These are phyloP conservation scores for Microchirus variegatus DNA, from an alignment of 2,797 vertebrate genomes.

Conservation along the genomic window DNA sequence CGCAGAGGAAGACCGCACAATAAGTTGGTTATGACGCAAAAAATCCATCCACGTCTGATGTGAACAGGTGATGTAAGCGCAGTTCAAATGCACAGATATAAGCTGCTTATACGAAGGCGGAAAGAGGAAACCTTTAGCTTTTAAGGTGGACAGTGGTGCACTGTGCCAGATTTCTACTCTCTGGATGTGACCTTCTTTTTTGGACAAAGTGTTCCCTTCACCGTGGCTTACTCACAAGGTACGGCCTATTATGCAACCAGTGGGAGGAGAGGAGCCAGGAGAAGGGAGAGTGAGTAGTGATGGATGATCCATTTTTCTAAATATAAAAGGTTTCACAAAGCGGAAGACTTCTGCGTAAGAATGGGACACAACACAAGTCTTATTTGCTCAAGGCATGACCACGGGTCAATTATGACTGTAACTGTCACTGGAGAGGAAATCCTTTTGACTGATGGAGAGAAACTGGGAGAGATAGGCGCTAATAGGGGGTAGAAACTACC, in stretches of 20 bases:
- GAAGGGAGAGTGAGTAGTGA: conserved; percentile 44
- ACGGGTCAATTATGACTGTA: conserved; percentile 60
- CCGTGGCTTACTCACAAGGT: conserved; percentile 77
- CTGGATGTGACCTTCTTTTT: conserved; percentile 65
- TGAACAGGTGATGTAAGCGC: conserved; percentile 45
- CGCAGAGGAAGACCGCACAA: conserved; percentile 35
- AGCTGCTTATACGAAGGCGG: conserved; percentile 39
- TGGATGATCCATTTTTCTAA: conserved; percentile 66
- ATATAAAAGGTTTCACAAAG: conserved; percentile 69
- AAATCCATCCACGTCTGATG: conserved; percentile 12
- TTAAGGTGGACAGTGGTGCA: conserved; percentile 62
- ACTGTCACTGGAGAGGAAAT: conserved; percentile 53
- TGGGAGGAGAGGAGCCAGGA: conserved; percentile 44
- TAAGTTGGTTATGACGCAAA: conserved; percentile 26
- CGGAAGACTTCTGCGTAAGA: conserved; percentile 71
- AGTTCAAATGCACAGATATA: conserved; percentile 39
- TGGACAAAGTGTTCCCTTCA: conserved; percentile 67
- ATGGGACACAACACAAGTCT: conserved; percentile 55
- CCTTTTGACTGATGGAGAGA: conserved; percentile 33
- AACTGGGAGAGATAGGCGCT: background rate
- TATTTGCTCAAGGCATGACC: conserved; percentile 66
- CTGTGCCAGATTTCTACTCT: conserved; percentile 73
- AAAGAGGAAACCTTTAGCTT: conserved; percentile 40
- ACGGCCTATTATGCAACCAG: conserved; percentile 72
- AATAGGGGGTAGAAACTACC: background rate